Conservation (phyloP, 2,888 invertebrate species). For the Heliconius hortense region DNA sequence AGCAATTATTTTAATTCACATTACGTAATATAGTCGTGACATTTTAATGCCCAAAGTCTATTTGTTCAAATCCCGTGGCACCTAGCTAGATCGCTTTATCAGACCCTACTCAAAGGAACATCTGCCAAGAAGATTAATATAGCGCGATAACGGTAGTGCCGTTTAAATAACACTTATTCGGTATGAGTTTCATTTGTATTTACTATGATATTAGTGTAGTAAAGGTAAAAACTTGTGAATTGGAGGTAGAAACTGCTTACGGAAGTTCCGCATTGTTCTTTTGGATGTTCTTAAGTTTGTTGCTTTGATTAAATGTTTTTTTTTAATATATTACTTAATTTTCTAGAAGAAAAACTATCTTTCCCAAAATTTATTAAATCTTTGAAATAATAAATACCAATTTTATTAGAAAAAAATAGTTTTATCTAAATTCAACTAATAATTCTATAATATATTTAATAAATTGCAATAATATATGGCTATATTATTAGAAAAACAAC, state of each 20-base stretch:
- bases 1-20: constrained; percentile 32
- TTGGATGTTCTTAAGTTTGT: no score
- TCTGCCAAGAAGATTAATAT: constrained; percentile 44
- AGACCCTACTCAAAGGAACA: constrained; percentile 45
- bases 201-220: not conserved
- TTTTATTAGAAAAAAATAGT: no score
- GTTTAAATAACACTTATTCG: constrained; percentile 30
- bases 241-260: not conserved
- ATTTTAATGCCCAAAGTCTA: constrained; percentile 36
- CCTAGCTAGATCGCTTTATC: constrained; percentile 36
- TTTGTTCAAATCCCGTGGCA: constrained; percentile 36
- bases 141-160: constrained; percentile 35
- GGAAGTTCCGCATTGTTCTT: no score
- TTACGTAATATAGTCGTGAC: constrained; percentile 32
- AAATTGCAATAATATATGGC: no score
- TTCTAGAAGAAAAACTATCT: no score
- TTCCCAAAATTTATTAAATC: no score
- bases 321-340: no score
- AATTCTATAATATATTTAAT: no score
- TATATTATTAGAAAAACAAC: no score
- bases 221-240: not conserved
- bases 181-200: constrained; percentile 12
- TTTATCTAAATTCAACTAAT: no score
- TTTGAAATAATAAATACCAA: no score
- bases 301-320: no score